Conservation (phyloP, 2,888 invertebrate genomes). For the Cinara cedri region DNA sequence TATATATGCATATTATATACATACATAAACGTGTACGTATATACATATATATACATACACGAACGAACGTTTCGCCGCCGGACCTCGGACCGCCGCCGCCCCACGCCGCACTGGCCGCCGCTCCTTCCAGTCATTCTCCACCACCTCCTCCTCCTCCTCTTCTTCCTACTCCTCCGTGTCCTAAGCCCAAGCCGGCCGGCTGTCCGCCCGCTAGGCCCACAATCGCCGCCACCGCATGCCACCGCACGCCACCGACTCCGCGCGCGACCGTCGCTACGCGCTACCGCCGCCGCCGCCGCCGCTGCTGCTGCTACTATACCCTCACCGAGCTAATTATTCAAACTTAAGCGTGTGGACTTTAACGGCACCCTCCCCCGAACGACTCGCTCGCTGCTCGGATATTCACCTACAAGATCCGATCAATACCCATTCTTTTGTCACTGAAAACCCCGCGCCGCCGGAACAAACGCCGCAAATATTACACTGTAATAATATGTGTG, state of each 20-base stretch:
- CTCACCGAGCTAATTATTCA: slow-evolving; percentile 54
- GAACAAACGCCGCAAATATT: slow-evolving; percentile 7
- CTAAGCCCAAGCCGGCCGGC: not conserved
- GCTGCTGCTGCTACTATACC: not conserved
- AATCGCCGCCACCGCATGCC: not conserved
- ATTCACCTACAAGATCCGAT: slow-evolving; percentile 57
- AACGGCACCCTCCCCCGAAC: slow-evolving; percentile 48
- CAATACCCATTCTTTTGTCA: slow-evolving; percentile 56
- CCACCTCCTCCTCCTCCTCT: not conserved
- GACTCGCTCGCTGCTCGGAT: slow-evolving; percentile 43
- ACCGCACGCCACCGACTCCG: not conserved
- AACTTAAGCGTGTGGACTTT: slow-evolving; percentile 57
- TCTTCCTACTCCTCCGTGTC: not conserved
- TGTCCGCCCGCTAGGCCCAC: slow-evolving; percentile 21
- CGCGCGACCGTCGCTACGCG: slow-evolving; percentile 23
- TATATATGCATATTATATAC: slow-evolving; percentile 20
- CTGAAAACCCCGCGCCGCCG: slow-evolving; percentile 27
- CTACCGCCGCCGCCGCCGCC: slow-evolving; percentile 5
- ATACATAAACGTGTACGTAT: not conserved
- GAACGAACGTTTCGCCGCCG: slow-evolving; percentile 35
- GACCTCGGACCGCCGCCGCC: slow-evolving; percentile 45
- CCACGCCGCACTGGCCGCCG: slow-evolving; percentile 26
- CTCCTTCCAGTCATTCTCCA: not conserved
- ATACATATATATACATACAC: slow-evolving; percentile 18
- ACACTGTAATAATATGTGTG: not conserved